A percentile compares a stretch with the other conserved stretches of the same genome.
These are phyloP conservation scores for Cephus nigrinus DNA, from an alignment of 2,888 invertebrate species.

Conservation along the genomic window DNA sequence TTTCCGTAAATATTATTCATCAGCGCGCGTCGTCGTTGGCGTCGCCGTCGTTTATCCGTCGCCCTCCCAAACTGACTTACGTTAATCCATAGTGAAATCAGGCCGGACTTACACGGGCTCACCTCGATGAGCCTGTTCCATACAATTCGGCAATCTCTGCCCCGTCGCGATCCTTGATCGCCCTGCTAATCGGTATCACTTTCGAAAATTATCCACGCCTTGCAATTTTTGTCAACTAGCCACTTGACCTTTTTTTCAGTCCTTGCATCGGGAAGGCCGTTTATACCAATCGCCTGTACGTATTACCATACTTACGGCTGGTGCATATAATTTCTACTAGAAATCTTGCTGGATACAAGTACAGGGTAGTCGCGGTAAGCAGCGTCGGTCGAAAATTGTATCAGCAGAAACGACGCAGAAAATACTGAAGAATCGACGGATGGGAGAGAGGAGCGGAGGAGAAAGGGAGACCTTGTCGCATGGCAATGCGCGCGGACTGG, in stretches of 20 bases:
- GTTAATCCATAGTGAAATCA: neutral
- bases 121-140: neutral
- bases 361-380: neutral
- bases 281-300: neutral
- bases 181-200: slow-evolving; percentile 1
- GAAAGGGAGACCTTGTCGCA: neutral
- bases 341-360: neutral
- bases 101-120: neutral
- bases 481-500: neutral
- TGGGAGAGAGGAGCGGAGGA: neutral
- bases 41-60: neutral
- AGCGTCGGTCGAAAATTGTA: neutral
- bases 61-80: neutral
- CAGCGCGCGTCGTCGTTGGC: slow-evolving; percentile 7
- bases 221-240: neutral
- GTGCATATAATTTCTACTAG: neutral
- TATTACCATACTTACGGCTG: neutral
- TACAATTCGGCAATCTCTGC: neutral
- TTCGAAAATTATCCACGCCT: slow-evolving; percentile 4
- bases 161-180: neutral
- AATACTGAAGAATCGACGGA: neutral
- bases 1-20: neutral
- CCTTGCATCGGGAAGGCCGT: slow-evolving; percentile 2
- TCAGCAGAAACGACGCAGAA: neutral
- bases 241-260: neutral